Conservation (phyloP, 2,888 invertebrate genomes). For the Clusia tigrina region DNA sequence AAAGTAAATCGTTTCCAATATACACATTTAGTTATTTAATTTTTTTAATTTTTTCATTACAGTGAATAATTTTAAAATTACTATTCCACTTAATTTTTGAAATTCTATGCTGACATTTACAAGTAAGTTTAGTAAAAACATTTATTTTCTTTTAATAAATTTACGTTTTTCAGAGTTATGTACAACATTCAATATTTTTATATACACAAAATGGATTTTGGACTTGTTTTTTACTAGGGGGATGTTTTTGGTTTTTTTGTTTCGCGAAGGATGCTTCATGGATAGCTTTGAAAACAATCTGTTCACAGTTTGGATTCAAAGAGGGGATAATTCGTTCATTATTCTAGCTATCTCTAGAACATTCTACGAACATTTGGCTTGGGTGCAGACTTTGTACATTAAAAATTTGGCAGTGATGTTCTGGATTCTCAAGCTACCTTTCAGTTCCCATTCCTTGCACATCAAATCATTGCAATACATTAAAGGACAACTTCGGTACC, state of each 20-base stretch:
- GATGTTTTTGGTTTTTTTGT: no score
- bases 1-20: constrained; percentile 63
- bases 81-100: neutral
- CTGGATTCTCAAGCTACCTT: no score
- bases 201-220: neutral
- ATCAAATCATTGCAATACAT: no score
- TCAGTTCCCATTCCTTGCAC: no score
- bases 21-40: constrained; percentile 54
- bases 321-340: no score
- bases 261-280: no score
- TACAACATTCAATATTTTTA: neutral
- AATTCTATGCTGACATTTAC: no score
- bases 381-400: no score
- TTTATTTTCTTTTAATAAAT: neutral
- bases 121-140: neutral
- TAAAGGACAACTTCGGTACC: no score
- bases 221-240: neutral
- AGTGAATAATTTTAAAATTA: constrained; percentile 35
- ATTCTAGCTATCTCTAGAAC: neutral
- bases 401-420: no score
- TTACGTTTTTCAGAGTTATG: neutral
- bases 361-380: neutral
- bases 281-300: no score
- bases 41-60: constrained; percentile 36
- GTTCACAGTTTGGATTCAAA: neutral